These are phyloP conservation scores for Neogobius melanostomus DNA, from an alignment of 2,113 vertebrate species.

Conservation along the genomic window DNA sequence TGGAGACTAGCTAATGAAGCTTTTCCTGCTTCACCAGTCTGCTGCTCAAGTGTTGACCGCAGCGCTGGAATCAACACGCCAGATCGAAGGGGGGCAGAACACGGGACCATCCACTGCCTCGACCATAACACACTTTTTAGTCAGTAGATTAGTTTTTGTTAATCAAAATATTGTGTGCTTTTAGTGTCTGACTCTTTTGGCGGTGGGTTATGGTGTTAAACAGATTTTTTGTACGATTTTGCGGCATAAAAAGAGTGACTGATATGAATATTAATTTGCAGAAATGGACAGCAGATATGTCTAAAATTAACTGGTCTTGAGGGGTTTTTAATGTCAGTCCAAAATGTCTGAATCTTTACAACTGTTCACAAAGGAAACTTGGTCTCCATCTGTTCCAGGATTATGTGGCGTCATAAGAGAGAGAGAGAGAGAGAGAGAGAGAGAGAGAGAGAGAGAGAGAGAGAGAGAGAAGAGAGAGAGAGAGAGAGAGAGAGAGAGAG, in stretches of 20 bases:
- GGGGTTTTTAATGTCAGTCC: conserved; percentile 52
- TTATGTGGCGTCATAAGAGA: neutral
- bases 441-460: neutral
- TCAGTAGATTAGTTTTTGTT: neutral
- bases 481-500: neutral
- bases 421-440: too few species aligned
- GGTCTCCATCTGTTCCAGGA: neutral
- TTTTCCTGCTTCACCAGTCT: conserved; percentile 33
- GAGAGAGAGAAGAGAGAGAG: neutral
- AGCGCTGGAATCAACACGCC: conserved; percentile 56
- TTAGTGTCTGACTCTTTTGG: too few species aligned
- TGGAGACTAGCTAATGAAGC: conserved; percentile 71
- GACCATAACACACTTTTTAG: neutral
- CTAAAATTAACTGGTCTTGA: conserved; percentile 49
- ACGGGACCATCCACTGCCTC: conserved; percentile 19
- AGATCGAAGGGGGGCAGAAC: conserved; percentile 46
- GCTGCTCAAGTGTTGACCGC: conserved; percentile 55
- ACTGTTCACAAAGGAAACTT: conserved; percentile 17
- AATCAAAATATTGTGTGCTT: neutral
- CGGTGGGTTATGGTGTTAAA: neutral
- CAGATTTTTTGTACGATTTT: conserved; percentile 21
- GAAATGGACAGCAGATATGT: conserved; percentile 36
- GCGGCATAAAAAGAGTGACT: conserved; percentile 36
- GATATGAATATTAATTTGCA: conserved; percentile 66
- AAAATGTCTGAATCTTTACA: conserved; percentile 32